Conservation (phyloP, 2,888 invertebrate species). For the Hydropsyche betteni region DNA sequence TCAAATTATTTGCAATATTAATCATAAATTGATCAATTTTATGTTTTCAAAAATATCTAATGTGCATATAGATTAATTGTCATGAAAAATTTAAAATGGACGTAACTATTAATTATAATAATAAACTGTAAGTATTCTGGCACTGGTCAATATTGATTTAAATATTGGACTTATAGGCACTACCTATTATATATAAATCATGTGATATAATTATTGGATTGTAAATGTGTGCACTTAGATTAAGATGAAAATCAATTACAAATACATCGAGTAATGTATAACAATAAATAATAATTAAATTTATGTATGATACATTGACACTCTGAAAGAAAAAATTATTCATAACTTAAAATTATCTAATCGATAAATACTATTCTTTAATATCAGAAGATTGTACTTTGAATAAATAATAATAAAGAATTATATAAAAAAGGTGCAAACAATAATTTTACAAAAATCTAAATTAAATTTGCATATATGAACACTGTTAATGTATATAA, state of each 20-base stretch:
- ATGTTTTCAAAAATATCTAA: too few relatives aligned
- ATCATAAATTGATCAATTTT: not conserved
- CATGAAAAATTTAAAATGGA: too few relatives aligned
- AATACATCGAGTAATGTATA: slow-evolving; percentile 41
- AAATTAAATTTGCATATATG: too few relatives aligned
- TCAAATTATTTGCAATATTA: slow-evolving; percentile 16
- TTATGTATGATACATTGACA: slow-evolving; percentile 28
- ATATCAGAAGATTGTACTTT: slow-evolving; percentile 36
- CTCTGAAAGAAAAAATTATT: slow-evolving; percentile 43
- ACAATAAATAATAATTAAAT: slow-evolving; percentile 47
- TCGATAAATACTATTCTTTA: slow-evolving; percentile 42
- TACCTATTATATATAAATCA: too few relatives aligned
- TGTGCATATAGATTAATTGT: too few relatives aligned
- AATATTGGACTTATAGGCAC: too few relatives aligned
- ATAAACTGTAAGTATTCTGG: too few relatives aligned
- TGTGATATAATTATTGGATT: too few relatives aligned
- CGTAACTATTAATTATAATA: not conserved
- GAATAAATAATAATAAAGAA: slow-evolving; percentile 42
- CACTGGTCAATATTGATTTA: too few relatives aligned
- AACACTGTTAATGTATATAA: too few relatives aligned
- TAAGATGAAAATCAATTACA: too few relatives aligned
- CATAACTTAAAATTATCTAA: slow-evolving; percentile 39
- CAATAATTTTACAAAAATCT: slow-evolving; percentile 30
- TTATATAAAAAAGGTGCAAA: slow-evolving; percentile 51
- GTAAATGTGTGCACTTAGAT: too few relatives aligned